Conservation (phyloP, 2,113 vertebrate species). For the Agelaius phoeniceus region DNA sequence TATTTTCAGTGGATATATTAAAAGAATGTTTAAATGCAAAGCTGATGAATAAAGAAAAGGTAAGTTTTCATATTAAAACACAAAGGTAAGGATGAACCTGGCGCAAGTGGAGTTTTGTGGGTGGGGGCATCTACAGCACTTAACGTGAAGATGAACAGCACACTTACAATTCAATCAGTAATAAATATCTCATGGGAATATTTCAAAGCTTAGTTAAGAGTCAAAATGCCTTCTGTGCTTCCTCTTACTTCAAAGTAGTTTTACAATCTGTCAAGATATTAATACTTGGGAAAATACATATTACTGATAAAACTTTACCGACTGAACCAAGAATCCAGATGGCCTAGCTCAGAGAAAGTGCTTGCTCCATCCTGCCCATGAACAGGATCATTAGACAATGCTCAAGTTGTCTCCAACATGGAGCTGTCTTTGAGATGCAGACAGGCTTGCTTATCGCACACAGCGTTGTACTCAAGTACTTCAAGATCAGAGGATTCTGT, state of each 20-base stretch:
- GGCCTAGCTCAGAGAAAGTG: neutral
- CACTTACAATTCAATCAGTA: neutral
- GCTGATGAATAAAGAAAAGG: neutral
- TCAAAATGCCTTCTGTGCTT: neutral
- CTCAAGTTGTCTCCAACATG: neutral
- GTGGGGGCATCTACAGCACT: neutral
- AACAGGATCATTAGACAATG: neutral
- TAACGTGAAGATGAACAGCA: neutral
- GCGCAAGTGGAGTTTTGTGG: accelerated
- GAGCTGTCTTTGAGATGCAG: neutral
- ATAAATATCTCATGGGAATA: neutral
- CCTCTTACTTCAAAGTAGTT: neutral
- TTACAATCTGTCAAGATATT: neutral
- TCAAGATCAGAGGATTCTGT: neutral
- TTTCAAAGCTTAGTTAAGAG: neutral
- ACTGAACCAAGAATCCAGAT: neutral
- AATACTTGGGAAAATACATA: neutral
- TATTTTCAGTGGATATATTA: neutral
- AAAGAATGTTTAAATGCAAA: neutral
- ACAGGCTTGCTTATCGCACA: neutral
- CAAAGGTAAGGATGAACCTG: neutral
- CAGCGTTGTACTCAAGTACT: neutral
- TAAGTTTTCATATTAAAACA: neutral
- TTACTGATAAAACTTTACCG: neutral
- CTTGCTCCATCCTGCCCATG: neutral